Evolutionary conservation across 2,797 vertebrate species (phyloP).

Genomic region (Carduelis carduelis): DNA sequence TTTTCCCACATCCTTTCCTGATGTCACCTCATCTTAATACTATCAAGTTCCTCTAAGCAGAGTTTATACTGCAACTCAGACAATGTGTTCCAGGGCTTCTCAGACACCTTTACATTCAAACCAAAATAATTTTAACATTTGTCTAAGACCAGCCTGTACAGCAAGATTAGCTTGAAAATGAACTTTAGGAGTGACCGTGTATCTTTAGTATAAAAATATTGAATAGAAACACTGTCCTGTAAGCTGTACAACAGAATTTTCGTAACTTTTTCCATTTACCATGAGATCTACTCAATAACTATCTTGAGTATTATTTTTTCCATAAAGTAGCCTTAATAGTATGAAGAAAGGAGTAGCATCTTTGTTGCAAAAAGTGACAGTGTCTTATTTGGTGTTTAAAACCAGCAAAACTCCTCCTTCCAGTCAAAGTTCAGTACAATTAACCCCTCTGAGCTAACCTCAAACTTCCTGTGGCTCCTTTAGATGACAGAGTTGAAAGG

Average conservation of each 20-base stretch:
- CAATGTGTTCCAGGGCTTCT: background rate
- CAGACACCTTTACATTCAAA: background rate
- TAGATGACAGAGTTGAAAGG: background rate
- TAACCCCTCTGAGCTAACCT: background rate
- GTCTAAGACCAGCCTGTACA: background rate
- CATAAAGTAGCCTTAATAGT: background rate
- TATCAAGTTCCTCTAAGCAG: background rate
- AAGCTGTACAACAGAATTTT: background rate
- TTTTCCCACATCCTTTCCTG: background rate
- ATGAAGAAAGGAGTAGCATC: background rate
- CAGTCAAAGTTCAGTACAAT: background rate
- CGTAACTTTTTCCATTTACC: background rate
- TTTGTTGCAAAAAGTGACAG: background rate
- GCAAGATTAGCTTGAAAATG: background rate
- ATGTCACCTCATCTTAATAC: background rate
- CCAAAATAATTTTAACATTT: background rate
- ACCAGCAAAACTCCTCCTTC: background rate
- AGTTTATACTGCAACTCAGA: background rate
- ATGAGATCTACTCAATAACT: background rate
- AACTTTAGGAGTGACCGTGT: background rate
- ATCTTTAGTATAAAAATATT: background rate
- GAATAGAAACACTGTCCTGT: background rate
- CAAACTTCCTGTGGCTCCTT: background rate
- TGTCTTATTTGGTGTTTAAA: accelerated
- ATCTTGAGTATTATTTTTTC: background rate